phyloP scores from a whole-genome alignment of 2,113 vertebrate species.

The Arizona elegans region DNA sequence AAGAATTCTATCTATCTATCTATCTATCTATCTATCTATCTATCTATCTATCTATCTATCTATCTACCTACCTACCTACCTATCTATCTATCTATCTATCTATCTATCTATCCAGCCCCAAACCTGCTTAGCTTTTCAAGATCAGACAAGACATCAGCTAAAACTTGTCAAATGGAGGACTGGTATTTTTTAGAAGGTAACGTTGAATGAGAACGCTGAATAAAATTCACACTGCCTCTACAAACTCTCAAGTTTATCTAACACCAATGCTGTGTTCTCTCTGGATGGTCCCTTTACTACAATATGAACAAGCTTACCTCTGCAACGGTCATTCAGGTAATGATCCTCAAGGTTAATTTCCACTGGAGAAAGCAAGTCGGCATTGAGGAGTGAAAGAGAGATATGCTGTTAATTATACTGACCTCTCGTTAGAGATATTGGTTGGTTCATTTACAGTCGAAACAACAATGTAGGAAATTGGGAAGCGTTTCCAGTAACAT shows the following conservation, averaged over 20 bases:
- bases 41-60: no score
- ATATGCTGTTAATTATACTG: constrained; percentile 20
- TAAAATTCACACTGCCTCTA: not conserved
- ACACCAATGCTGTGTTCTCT: not conserved
- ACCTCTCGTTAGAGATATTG: not conserved
- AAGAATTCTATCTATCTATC: no score
- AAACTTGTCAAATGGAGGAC: not conserved
- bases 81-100: no score
- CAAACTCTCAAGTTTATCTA: not conserved
- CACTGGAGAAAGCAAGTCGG: constrained; percentile 34
- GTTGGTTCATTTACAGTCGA: not conserved
- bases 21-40: no score
- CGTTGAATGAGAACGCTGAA: not conserved
- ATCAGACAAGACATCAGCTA: not conserved
- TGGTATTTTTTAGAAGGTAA: not conserved
- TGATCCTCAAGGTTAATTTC: constrained; percentile 75
- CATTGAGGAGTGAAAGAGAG: constrained; percentile 26
- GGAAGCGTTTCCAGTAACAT: not conserved
- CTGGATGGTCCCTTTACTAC: not conserved
- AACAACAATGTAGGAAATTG: not conserved
- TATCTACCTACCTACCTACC: no score
- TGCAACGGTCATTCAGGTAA: constrained; percentile 78
- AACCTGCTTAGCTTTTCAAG: not conserved
- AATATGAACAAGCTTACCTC: constrained; percentile 68
- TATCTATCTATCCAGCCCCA: not conserved